Evolutionary conservation across 2,888 invertebrate genomes (phyloP), one percentile per base, ranked within the genome.

Genomic region (Spialia ferax): DNA sequence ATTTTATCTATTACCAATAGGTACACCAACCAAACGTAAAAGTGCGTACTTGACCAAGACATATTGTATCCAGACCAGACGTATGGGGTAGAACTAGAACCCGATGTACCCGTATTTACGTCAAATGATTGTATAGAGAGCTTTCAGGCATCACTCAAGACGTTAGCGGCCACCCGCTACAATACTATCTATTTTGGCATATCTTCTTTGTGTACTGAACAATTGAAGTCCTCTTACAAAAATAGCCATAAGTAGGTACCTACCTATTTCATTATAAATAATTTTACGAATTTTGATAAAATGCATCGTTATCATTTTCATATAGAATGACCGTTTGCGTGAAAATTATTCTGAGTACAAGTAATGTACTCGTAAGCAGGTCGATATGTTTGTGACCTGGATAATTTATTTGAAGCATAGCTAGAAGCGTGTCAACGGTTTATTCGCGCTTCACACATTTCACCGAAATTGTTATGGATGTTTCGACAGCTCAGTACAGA

Each of bases 401-500:
- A 65, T 65, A 65, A 38, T 35, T 65, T 42, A 54, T 52, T 23
- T 18, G 65, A 48, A 38, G 59, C 52, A 52, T 57, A 35, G 42
- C 22, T 57, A 48, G 15, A 48, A 59, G 13, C 65, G 50, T 65
- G 65, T 65, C 64, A 65, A 52, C 48, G 35, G 57, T 64, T 64
- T 32, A 63, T 20, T 38, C n/a, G 38, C 18, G 26, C 22, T 45
- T 45, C 10, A 42, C 26, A 60, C 45, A 60, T 18, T 57, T n/a
- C 11, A 59, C n/a, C 23, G 18, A 15, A 59, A 61, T 61, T 38
- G 38, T 50, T 52, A 29, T 65, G 38, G 52, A 38, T 54, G 20
- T 65, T 59, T 52, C 26, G 59, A 42, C 20, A 50, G 52, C 50
- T 52, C 59, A 11, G 22, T 54, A 13, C 15, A 66, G 54, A 45